Base-by-base conservation (phyloP, 2,797 vertebrate species). In the Scolopax bukidnonensis region DNA sequence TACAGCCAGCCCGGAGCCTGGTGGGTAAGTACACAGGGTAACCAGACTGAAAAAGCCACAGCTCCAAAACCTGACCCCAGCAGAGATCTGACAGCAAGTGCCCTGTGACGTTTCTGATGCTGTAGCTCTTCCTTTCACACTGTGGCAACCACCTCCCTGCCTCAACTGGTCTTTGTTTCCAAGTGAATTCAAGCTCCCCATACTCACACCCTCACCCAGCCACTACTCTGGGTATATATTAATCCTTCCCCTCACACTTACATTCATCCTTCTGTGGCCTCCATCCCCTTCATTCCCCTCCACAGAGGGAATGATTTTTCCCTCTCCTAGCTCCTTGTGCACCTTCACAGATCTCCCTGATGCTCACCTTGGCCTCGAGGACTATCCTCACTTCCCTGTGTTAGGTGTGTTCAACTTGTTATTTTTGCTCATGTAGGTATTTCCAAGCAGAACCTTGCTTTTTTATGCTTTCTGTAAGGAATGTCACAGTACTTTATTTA, bases 121-220 rank as follows among this genome's bases (percentile, higher is more conserved):
- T 0, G 0, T 0, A 69, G 63, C 24, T 73, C 59, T 47, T 67
- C 19, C 47, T 76, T 54, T 43, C 45, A 48, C 27, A 13, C 28
- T 41, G 11, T 6, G 8, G 20, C 43, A 19, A 67, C 13, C 16
- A 65, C 3, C 6, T 4, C 1, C 54, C 51, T 0, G 0, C 64
- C 43, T 50, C 0, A 0, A 65, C 10, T 12, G n/a, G 68, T 5
- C 68, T 67, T 64, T 67, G 30, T 5, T 33, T 78, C 23, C 32
- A 53, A 16, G 11, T 32, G 51, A 83, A 64, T 80, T 53, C 43
- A 84, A 51, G 51, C 9, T 70, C 54, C 41, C 23, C 27, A 11
- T 13, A 43, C 20, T 36, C 43, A 19, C 50, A 75, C 17, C 16
- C 43, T 6, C 6, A 15, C 24, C 43, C 28, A 87, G 75, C 3